Evolutionary conservation across 2,888 invertebrate genomes (phyloP).

Genomic region (Leucozona laternaria): DNA sequence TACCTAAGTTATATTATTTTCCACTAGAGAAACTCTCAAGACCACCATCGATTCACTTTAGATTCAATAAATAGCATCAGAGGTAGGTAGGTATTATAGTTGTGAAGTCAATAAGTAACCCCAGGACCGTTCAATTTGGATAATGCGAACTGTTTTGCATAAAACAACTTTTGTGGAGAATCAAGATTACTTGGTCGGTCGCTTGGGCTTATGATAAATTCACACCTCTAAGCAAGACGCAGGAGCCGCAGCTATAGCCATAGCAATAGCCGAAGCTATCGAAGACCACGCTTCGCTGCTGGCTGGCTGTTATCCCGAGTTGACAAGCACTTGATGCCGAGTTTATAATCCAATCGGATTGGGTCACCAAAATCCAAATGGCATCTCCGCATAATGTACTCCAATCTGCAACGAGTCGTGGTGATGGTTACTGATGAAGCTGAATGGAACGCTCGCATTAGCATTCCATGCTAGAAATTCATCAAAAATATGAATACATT

Average conservation of each 20-base stretch:
- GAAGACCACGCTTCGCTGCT: too few relatives aligned
- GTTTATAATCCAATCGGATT: constrained; percentile 60
- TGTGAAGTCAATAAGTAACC: constrained; percentile 22
- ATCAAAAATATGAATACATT: constrained; percentile 76
- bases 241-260: constrained; percentile 19
- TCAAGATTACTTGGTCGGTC: constrained; percentile 65
- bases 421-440: constrained; percentile 2
- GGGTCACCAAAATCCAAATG: constrained; percentile 40
- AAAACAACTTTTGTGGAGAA: constrained; percentile 69
- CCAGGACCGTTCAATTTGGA: constrained; percentile 70
- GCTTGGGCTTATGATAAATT: constrained; percentile 69
- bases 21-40: neutral
- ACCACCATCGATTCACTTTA: constrained; percentile 36
- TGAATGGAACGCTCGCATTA: constrained; percentile 48
- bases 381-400: constrained; percentile 49
- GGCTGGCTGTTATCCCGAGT: constrained; percentile 15
- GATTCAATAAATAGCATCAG: constrained; percentile 16
- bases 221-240: constrained; percentile 71
- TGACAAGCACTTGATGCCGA: constrained; percentile 68
- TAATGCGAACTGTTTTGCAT: constrained; percentile 76
- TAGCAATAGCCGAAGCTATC: neutral
- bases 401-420: neutral
- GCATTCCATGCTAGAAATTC: constrained; percentile 70
- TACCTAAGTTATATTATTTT: neutral
- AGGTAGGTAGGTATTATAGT: neutral